A percentile compares a stretch with the other conserved stretches of the same genome.
These are phyloP conservation scores for Lomographa bimaculata DNA, from an alignment of 2,888 invertebrate genomes.

Conservation along the genomic window DNA sequence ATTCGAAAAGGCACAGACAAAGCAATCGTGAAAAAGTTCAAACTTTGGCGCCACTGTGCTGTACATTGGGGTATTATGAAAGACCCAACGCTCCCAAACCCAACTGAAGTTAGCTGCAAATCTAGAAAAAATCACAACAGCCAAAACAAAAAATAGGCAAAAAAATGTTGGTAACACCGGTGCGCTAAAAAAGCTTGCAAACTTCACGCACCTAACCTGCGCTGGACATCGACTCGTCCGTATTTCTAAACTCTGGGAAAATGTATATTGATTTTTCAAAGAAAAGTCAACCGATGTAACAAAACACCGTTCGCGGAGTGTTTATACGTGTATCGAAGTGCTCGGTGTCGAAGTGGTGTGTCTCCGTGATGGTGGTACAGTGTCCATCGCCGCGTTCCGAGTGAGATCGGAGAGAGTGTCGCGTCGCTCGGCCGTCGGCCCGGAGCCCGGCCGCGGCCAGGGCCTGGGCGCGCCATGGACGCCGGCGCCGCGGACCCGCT, in stretches of 20 bases:
- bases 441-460: conserved; percentile 80
- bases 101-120: conserved; percentile 70
- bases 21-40: no score
- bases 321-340: conserved; percentile 79
- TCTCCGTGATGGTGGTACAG: conserved; percentile 81
- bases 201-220: conserved; percentile 84
- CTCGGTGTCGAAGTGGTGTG: conserved; percentile 77
- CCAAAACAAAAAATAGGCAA: conserved; percentile 82
- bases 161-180: conserved; percentile 84
- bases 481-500: conserved; percentile 79
- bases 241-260: conserved; percentile 81
- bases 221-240: conserved; percentile 85
- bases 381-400: conserved; percentile 76
- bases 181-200: conserved; percentile 85
- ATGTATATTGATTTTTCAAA: conserved; percentile 85
- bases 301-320: conserved; percentile 82
- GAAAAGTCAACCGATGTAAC: conserved; percentile 84
- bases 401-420: conserved; percentile 80
- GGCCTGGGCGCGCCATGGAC: conserved; percentile 81
- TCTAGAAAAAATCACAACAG: conserved; percentile 82
- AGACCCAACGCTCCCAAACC: conserved; percentile 63
- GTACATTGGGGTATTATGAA: conserved; percentile 55
- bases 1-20: no score
- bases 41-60: conserved; percentile 53
- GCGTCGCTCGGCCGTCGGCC: conserved; percentile 78